phyloP scores from a whole-genome alignment of 2,888 invertebrate species.

The Ceriagrion tenellum region DNA sequence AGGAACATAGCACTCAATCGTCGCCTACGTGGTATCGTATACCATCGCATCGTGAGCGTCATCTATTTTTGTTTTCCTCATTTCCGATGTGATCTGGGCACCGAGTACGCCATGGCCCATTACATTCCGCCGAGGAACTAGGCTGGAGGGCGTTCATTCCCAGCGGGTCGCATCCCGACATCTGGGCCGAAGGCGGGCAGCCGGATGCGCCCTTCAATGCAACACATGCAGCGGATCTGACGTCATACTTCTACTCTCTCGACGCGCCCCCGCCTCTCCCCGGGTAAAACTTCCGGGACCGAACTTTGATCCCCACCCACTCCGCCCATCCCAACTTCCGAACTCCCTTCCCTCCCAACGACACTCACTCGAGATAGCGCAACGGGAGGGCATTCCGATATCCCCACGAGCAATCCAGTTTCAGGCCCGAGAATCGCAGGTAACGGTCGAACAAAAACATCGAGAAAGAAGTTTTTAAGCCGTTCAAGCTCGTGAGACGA shows the following conservation, averaged over 20 bases:
- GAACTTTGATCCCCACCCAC: not conserved
- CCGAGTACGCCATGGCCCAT: too few relatives aligned
- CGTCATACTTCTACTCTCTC: not conserved
- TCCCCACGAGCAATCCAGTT: not conserved
- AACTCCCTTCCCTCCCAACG: not conserved
- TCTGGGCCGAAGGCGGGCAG: not conserved
- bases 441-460: not conserved
- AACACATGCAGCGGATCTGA: slow-evolving; percentile 12
- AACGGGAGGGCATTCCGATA: not conserved
- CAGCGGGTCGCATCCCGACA: not conserved
- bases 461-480: not conserved
- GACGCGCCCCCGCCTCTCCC: not conserved
- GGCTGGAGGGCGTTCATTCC: too few relatives aligned
- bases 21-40: too few relatives aligned
- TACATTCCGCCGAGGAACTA: too few relatives aligned
- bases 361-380: too few relatives aligned
- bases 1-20: too few relatives aligned
- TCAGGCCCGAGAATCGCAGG: too few relatives aligned
- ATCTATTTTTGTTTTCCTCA: too few relatives aligned
- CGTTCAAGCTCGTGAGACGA: not conserved
- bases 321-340: not conserved
- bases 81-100: too few relatives aligned
- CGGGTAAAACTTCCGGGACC: not conserved
- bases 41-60: too few relatives aligned
- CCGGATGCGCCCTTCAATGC: not conserved